Base-by-base conservation (phyloP, 2,113 vertebrate genomes). In the Saguinus imperator region DNA sequence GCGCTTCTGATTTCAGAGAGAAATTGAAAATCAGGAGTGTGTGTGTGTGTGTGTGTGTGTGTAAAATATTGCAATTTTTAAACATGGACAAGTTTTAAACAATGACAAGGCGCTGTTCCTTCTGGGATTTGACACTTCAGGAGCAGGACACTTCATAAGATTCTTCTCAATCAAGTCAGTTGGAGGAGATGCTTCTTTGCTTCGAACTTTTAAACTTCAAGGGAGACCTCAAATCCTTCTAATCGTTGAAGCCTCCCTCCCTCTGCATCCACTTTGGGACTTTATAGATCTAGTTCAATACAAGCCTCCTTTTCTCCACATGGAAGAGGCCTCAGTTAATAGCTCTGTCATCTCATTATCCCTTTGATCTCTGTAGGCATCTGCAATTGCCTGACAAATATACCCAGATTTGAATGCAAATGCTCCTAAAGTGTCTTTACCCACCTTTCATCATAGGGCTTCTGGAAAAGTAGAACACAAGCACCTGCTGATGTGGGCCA, bases 231-330 rank as follows among this genome's bases (percentile, higher is more conserved):
- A 2, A 64, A 64, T 91, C 68, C 55, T 89, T 70, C 66, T 75
- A 20, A 85, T 48, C 12, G n/a, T 43, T 70, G 80, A 79, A 29
- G 55, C 40, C 3, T 37, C 17, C 4, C 11, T 79, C 32, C 1
- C 29, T 68, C 40, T 55, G 61, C 32, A 85, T 57, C 35, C n/a
- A 29, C 89, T 87, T 50, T 29, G 84, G 57, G 43, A 90, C 43
- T 94, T 88, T 48, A 91, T 68, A 89, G 91, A 68, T 94, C 88
- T 88, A 73, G 64, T 32, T 72, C 35, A 68, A 94, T n/a, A 27
- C 50, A 55, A 45, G 27, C 52, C 40, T 84, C 64, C 48, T 76
- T 89, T 55, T 68, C 72, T 89, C 50, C 45, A 27, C 21, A 1
- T 48, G 21, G 64, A 84, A 82, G 64, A 80, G 55, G 52, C 61